Evolutionary conservation across 2,797 vertebrate species (phyloP).

Genomic region (Gallirallus australis): DNA sequence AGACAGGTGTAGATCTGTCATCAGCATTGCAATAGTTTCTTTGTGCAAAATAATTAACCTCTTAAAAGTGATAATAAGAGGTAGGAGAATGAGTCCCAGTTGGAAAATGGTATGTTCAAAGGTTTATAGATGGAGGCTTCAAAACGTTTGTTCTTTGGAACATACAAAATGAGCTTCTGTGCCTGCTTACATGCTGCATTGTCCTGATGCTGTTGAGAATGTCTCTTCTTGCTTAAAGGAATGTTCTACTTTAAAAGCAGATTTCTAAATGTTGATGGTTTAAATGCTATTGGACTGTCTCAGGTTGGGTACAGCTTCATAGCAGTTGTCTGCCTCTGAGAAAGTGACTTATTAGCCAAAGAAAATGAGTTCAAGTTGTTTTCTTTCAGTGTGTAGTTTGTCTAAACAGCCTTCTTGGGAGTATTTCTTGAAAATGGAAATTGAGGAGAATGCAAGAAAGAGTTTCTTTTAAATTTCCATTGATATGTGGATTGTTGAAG

Average conservation of each 20-base stretch:
- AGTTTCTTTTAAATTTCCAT: background rate
- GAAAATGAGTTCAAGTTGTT: background rate
- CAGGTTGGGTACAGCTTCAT: background rate
- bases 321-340: background rate
- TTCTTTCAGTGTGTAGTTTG: background rate
- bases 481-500: background rate
- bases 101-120: background rate
- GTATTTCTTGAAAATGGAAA: background rate
- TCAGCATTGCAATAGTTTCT: background rate
- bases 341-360: background rate
- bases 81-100: background rate
- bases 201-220: background rate
- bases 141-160: background rate
- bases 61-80: background rate
- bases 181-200: background rate
- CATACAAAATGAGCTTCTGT: background rate
- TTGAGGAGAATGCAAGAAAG: background rate
- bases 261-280: fast-evolving
- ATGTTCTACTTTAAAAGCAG: background rate
- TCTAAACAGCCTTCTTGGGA: background rate
- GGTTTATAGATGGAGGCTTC: background rate
- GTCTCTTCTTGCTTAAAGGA: background rate
- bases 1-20: background rate
- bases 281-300: background rate
- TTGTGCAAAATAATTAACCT: background rate